Conservation (phyloP, 2,113 vertebrate species). For the Poeciliopsis retropinna region DNA sequence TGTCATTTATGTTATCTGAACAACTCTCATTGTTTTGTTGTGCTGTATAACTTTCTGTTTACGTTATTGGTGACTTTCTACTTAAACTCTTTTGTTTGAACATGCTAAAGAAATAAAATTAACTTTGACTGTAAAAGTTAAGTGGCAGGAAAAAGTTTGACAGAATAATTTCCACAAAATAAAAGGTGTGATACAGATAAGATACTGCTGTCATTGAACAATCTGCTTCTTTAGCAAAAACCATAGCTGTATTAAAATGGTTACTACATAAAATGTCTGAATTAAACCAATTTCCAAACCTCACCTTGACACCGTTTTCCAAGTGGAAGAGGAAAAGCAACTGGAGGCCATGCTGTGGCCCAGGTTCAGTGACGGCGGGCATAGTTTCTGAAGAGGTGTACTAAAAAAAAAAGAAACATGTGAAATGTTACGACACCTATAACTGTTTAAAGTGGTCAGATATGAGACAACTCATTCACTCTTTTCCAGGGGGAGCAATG, state of each 20-base stretch:
- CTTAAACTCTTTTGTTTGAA: no score
- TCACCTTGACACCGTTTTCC: conserved; percentile 86
- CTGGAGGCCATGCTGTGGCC: conserved; percentile 87
- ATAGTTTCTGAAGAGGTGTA: conserved; percentile 47
- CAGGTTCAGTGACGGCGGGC: conserved; percentile 65
- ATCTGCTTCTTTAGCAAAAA: no score
- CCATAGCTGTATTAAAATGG: no score
- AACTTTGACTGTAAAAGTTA: no score
- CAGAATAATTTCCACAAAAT: not conserved
- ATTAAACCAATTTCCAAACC: not conserved
- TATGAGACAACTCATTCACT: no score
- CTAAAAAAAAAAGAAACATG: conserved; percentile 31
- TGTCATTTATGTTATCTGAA: not conserved
- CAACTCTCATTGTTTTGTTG: not conserved
- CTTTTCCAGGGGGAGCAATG: not conserved
- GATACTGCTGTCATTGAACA: no score
- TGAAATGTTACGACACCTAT: not conserved
- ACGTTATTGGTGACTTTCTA: not conserved
- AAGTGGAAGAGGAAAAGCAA: conserved; percentile 80
- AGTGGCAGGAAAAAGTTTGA: not conserved
- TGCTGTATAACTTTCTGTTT: not conserved
- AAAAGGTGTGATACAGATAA: no score
- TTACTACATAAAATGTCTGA: no score
- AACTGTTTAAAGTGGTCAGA: not conserved
- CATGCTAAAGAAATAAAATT: no score